Evolutionary conservation across 2,797 vertebrate genomes (phyloP).

Genomic region (Spondyliosoma cantharus): DNA sequence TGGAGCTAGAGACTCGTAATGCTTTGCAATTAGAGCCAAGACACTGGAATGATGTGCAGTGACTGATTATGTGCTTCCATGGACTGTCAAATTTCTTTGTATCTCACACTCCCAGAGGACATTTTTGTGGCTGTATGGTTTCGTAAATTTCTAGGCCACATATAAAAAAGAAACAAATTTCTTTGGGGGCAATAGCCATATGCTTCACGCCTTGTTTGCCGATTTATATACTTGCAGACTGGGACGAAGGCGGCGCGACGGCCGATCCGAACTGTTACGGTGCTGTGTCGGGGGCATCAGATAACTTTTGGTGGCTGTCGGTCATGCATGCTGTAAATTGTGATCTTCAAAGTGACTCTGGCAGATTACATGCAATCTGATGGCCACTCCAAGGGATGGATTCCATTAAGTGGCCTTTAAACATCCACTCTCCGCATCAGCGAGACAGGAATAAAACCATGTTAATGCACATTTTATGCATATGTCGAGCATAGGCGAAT

Average conservation of each 20-base stretch:
- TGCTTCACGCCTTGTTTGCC: slow-evolving; percentile 62
- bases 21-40: slow-evolving; percentile 43
- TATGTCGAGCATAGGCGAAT: slow-evolving; percentile 60
- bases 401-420: slow-evolving; percentile 58
- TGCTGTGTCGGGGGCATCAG: slow-evolving; percentile 21
- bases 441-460: slow-evolving; percentile 62
- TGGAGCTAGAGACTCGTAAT: slow-evolving; percentile 74
- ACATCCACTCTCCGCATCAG: slow-evolving; percentile 57
- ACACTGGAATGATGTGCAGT: slow-evolving; percentile 52
- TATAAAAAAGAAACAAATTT: slow-evolving; percentile 56
- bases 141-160: slow-evolving; percentile 62
- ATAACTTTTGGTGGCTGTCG: slow-evolving; percentile 53
- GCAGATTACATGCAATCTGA: slow-evolving; percentile 53
- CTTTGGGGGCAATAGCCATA: slow-evolving; percentile 56
- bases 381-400: slow-evolving; percentile 42
- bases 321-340: slow-evolving; percentile 57
- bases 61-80: slow-evolving; percentile 65
- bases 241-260: slow-evolving; percentile 30
- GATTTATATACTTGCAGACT: slow-evolving; percentile 44
- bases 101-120: slow-evolving; percentile 62
- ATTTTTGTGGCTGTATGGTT: slow-evolving; percentile 60
- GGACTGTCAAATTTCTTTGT: slow-evolving; percentile 63
- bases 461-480: slow-evolving; percentile 78
- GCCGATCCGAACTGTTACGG: slow-evolving; percentile 23
- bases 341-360: slow-evolving; percentile 57